Evolutionary conservation across 2,797 vertebrate species (phyloP), one percentile per base, ranked within the genome.

Genomic region (Enoplosus armatus): DNA sequence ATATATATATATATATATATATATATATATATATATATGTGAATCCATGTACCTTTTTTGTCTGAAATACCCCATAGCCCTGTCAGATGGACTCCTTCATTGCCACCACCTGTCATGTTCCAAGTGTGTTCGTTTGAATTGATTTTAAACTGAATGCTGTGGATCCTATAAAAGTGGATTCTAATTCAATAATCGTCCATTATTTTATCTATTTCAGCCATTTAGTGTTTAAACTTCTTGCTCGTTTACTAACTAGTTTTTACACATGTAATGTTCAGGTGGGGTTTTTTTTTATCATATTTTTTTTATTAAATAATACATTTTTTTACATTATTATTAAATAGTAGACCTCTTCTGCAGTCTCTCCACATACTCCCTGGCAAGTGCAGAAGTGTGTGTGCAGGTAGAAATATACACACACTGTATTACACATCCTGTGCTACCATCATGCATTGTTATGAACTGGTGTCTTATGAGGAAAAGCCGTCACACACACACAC

Each of bases 401-500:
- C 27, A 24, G 4, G 58, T 29, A 10, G 12, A 24, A 20, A 51
- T 26, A 41, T 48, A 65, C 48, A 59, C 33, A 48, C 31, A 26
- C 24, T 16, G 4, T 31, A 24, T 4, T 22, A 27, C 11, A 51
- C 45, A 59, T 31, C 31, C 11, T 43, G 35, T 66, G 8, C 45
- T 24, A 16, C 27, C 55, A 26, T 24, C 14, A 9, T 55, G 33
- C 33, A 35, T 22, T 50, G 27, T 39, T 61, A 72, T 50, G 37
- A 73, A 72, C 27, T 66, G 53, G 65, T 63, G 27, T 62, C 31
- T 39, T 56, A 3, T 37, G 48, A 58, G 41, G 51, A 60, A 60
- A 79, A 83, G 35, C 50, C 43, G 53, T 58, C 76, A 54, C 22
- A 58, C n/a, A 50, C 47, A 78, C 69, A 56, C 37, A 62, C 24